Percentiles rank a stretch among this genome's conserved stretches.
phyloP scores from a whole-genome alignment of 1,140 invertebrate species.

The Hirudo medicinalis region DNA sequence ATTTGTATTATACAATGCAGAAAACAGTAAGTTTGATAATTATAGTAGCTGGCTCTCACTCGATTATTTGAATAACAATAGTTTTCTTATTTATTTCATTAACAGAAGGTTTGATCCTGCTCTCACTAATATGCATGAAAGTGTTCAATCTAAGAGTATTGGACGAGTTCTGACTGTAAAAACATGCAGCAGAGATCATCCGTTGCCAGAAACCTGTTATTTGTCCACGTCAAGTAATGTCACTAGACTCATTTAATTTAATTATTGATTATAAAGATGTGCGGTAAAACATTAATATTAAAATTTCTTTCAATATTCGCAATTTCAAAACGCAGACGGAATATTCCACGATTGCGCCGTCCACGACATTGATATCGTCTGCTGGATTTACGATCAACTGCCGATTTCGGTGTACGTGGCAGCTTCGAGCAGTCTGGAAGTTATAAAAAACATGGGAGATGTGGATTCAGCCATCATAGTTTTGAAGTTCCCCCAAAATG shows the following conservation, averaged over 20 bases:
- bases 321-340: slow-evolving; percentile 44
- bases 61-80: too few species aligned
- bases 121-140: neutral
- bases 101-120: slow-evolving; percentile 6
- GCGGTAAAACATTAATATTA: neutral
- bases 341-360: slow-evolving; percentile 60
- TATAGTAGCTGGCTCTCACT: too few species aligned
- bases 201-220: slow-evolving; percentile 50
- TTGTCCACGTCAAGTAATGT: slow-evolving; percentile 48
- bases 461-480: slow-evolving; percentile 52
- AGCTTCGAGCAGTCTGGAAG: slow-evolving; percentile 45
- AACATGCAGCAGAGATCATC: slow-evolving; percentile 50
- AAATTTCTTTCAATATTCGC: neutral
- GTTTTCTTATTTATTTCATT: too few species aligned
- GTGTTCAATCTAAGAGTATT: slow-evolving; percentile 29
- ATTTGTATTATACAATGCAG: too few species aligned
- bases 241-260: slow-evolving; percentile 4
- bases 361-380: slow-evolving; percentile 55
- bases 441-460: slow-evolving; percentile 50
- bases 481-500: slow-evolving; percentile 52
- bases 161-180: slow-evolving; percentile 53
- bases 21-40: too few species aligned
- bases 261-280: too few species aligned
- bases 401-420: slow-evolving; percentile 46
- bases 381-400: slow-evolving; percentile 51